Percentiles rank a stretch among this genome's conserved stretches.
Evolutionary conservation across 2,888 invertebrate species (phyloP).

Genomic region (Pheosia gnoma): DNA sequence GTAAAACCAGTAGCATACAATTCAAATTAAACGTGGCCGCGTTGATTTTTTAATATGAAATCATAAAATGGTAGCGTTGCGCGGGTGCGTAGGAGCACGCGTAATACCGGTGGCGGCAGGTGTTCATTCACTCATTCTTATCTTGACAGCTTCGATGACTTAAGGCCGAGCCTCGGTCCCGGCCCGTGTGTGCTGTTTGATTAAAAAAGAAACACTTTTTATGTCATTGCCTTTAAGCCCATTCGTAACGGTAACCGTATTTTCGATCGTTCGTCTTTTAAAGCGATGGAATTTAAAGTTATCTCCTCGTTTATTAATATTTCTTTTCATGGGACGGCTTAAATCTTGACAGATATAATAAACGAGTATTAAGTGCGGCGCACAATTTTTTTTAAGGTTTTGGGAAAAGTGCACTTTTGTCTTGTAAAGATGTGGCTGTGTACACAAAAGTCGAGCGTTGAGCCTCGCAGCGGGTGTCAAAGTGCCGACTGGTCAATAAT

Average conservation of each 20-base stretch:
- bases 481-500: slow-evolving; percentile 45
- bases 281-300: slow-evolving; percentile 64
- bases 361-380: slow-evolving; percentile 42
- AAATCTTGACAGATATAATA: slow-evolving; percentile 62
- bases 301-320: slow-evolving; percentile 61
- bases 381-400: slow-evolving; percentile 34
- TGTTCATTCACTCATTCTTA: slow-evolving; percentile 82
- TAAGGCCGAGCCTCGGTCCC: slow-evolving; percentile 66
- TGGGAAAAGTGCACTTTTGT: slow-evolving; percentile 32
- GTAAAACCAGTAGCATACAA: slow-evolving; percentile 45
- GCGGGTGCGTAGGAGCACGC: slow-evolving; percentile 74
- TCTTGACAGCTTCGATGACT: slow-evolving; percentile 83
- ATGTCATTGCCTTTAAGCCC: slow-evolving; percentile 74
- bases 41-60: slow-evolving; percentile 53
- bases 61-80: slow-evolving; percentile 51
- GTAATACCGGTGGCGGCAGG: slow-evolving; percentile 82
- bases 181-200: slow-evolving; percentile 75
- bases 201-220: slow-evolving; percentile 63
- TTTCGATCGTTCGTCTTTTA: slow-evolving; percentile 68
- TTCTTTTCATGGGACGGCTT: slow-evolving; percentile 60
- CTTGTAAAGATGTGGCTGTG: slow-evolving; percentile 12
- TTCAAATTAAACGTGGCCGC: slow-evolving; percentile 37
- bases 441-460: slow-evolving; percentile 44
- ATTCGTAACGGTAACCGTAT: slow-evolving; percentile 81
- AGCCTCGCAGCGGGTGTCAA: slow-evolving; percentile 42